Base-by-base conservation (phyloP, 2,113 vertebrate genomes). In the Mobula hypostoma region DNA sequence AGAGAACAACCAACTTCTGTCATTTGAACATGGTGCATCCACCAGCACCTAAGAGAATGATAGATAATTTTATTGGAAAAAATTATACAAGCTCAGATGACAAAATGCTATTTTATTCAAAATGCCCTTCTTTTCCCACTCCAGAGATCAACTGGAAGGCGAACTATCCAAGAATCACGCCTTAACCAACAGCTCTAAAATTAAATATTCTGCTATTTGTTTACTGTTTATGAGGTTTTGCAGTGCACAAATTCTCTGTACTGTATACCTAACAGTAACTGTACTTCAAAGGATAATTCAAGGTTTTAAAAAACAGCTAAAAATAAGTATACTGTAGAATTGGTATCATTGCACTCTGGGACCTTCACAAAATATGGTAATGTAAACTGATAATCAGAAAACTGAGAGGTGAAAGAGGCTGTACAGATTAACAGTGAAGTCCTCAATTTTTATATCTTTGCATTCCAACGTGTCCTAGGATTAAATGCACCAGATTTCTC, bases 1-100 rank as follows among this genome's bases (percentile, higher is more conserved):
- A 83, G 96, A 98, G 96, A 98, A 99, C 7, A 99, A 95, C 98
- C 98, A 99, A 82, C 98, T 99, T 95, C 98, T 97, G 96, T 99
- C 99, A 96, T 99, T 99, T 48, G 99, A 99, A 95, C 99, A 99
- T 0, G 99, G 99, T 95, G 98, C 97, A 95, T 97, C 97, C 61
- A 98, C 97, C 74, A 97, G 94, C 0, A 98, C 94, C 97, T 98
- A 14, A 40, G 27, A 40, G 32, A 93, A 17, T 12, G 32, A 70
- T 70, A 78, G 36, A 61, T 80, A 76, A 63, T 15, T 40, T 17
- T 91, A 56, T 85, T 32, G 77, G 48, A 94, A 36, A 92, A 63
- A 90, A 83, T 19, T 24, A 24, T 48, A 58, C 82, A 83, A 56
- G 82, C 27, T 19, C 48, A 87, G 29, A 12, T 66, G 56, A 61